A percentile compares a stretch with the other conserved stretches of the same genome.
Evolutionary conservation across 2,797 vertebrate species (phyloP).

Genomic region (Pagetopsis macropterus): DNA sequence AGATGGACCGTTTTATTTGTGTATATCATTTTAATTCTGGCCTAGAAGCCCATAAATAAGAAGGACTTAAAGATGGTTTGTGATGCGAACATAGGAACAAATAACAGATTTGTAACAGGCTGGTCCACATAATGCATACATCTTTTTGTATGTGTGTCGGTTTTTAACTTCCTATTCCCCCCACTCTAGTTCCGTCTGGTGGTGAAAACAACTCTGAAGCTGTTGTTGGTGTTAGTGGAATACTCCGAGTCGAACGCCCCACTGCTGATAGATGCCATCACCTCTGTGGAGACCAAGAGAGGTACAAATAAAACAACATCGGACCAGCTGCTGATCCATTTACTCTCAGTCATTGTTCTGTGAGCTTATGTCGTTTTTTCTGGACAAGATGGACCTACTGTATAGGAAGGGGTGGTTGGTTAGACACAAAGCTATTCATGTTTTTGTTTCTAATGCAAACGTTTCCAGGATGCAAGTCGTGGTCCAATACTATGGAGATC

Average conservation of each 20-base stretch:
- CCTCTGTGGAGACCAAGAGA: constrained; percentile 86
- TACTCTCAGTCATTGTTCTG: background rate
- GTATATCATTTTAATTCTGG: background rate
- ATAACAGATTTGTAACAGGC: background rate
- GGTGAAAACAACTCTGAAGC: constrained; percentile 93
- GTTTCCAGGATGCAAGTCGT: constrained; percentile 85
- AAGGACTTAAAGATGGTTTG: background rate
- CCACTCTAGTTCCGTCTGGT: constrained; percentile 91
- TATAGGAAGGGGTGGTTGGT: background rate
- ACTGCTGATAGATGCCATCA: constrained; percentile 88
- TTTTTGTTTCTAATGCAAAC: constrained; percentile 41
- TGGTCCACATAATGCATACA: background rate
- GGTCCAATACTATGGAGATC: constrained; percentile 95
- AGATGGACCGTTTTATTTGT: too few species aligned
- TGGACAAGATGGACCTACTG: background rate
- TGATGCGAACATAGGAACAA: background rate
- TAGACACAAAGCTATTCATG: background rate
- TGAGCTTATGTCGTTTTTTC: background rate
- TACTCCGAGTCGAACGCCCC: constrained; percentile 91
- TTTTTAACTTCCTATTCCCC: constrained; percentile 5
- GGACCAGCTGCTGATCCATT: background rate
- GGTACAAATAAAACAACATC: constrained; percentile 71
- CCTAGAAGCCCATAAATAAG: background rate
- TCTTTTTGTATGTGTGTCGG: constrained; percentile 10
- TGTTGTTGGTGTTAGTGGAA: constrained; percentile 95